Evolutionary conservation across 2,113 vertebrate species (phyloP).

Genomic region (Rhynchomys soricoides): DNA sequence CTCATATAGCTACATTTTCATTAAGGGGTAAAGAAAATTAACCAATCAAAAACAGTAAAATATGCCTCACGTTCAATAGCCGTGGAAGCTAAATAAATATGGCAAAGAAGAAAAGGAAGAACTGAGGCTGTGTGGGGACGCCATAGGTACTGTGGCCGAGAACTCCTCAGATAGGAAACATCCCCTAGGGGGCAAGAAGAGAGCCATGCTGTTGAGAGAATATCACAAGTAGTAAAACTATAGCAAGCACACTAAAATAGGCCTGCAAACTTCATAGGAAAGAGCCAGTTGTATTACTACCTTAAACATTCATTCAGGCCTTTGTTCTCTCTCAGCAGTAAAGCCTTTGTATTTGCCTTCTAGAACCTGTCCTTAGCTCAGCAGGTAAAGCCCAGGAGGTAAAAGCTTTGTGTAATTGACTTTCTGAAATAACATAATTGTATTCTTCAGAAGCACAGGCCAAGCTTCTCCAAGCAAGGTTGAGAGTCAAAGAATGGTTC

Average conservation of each 20-base stretch:
- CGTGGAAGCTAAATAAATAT: not conserved
- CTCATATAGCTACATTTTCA: not conserved
- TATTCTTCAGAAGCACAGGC: not conserved
- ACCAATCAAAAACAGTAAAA: not conserved
- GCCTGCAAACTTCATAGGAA: not conserved
- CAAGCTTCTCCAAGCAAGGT: not conserved
- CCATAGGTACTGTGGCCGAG: not conserved
- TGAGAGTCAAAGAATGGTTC: not conserved
- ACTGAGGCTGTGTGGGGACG: not conserved
- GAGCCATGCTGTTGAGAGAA: not conserved
- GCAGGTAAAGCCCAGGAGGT: not conserved
- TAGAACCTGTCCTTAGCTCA: not conserved
- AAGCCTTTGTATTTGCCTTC: not conserved
- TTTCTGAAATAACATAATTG: constrained; percentile 5
- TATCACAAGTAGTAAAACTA: not conserved
- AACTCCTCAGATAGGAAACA: not conserved
- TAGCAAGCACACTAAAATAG: not conserved
- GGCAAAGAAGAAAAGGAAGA: not conserved
- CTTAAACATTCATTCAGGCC: not conserved
- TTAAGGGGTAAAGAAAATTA: not conserved
- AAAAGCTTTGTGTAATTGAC: not conserved
- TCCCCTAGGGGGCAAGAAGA: not conserved
- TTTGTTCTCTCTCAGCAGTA: not conserved
- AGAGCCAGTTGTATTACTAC: not conserved
- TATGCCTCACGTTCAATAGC: not conserved